Base-by-base conservation (phyloP, 1,140 invertebrate species). In the Cyrtorhinus lividipennis region DNA sequence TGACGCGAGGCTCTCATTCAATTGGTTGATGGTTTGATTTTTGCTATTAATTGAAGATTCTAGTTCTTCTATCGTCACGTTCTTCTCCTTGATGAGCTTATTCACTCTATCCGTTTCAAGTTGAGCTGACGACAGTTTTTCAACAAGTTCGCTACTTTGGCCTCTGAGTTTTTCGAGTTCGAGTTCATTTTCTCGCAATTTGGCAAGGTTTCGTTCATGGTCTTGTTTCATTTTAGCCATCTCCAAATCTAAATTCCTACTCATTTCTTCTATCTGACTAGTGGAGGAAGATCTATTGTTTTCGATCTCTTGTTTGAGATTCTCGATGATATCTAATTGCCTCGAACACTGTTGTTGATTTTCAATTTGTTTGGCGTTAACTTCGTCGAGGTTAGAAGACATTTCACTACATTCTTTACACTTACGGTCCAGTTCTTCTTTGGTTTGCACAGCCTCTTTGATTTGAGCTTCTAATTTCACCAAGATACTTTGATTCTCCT, bases 401-500 rank as follows among this genome's bases (percentile, higher is more conserved):
- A 20, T 20, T 20, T 53, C 48, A 10, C 10, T 10, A 12, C 5
- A 53, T 20, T 53, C 12, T 5, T 22, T 15, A 20, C 10, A 22
- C 10, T 12, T 22, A 5, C 10, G 10, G 5, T 53, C 48, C 10
- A 10, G 20, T 20, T 26, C 24, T 30, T 30, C 24, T 24, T 25
- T 8, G 24, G 25, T 3, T 20, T 58, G n/a, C 24, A 8, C 24
- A 8, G 18, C 8, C 1, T 59, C 24, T 30, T 25, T 58, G 8
- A 58, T 24, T 8, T 2, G 10, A 5, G n/a, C 13, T 59, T 59
- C 58, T n/a, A 18, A 63, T 73, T 65, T 75, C 72, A 69, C 48
- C n/a, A 63, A 74, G 72, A 61, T 66, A 68, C 2, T 73, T 64
- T 71, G 70, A 68, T 77, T 73, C 61, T 74, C 72, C n/a, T 75